These are phyloP conservation scores for Dolichallabes microphthalmus DNA, from an alignment of 2,113 vertebrate species.

Conservation along the genomic window DNA sequence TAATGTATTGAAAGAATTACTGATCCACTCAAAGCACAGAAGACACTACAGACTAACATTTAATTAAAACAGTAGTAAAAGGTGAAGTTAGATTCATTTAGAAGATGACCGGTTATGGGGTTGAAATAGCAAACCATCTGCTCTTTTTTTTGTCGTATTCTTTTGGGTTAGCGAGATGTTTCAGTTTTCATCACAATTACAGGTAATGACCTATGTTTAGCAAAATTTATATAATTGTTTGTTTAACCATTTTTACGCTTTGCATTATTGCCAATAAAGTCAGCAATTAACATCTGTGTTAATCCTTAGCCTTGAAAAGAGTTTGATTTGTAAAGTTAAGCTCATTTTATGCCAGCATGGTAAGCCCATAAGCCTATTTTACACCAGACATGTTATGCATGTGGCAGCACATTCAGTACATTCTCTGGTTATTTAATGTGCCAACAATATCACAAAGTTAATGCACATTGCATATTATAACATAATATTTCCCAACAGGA, in stretches of 20 bases:
- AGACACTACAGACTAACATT: not conserved
- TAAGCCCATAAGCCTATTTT: slow-evolving; percentile 3
- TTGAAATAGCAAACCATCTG: not conserved
- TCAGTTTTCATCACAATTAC: not conserved
- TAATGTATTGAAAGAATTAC: not conserved
- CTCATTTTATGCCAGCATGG: not conserved
- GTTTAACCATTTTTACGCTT: not conserved
- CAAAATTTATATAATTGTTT: not conserved
- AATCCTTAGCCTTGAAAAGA: not conserved
- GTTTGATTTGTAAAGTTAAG: slow-evolving; percentile 6
- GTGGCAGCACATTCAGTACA: not conserved
- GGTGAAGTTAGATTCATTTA: not conserved
- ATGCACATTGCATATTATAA: not conserved
- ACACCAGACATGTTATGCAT: not conserved
- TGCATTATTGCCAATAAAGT: not conserved
- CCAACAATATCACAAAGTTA: not conserved
- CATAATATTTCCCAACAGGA: not conserved
- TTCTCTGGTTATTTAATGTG: not conserved
- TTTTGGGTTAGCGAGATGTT: not conserved
- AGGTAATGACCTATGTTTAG: not conserved
- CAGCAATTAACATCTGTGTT: not conserved
- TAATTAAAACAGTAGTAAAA: not conserved
- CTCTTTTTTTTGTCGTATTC: not conserved
- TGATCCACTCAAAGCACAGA: not conserved
- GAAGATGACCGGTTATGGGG: not conserved